Evolutionary conservation across 2,113 vertebrate species (phyloP).

Genomic region (Myotis yumanensis): DNA sequence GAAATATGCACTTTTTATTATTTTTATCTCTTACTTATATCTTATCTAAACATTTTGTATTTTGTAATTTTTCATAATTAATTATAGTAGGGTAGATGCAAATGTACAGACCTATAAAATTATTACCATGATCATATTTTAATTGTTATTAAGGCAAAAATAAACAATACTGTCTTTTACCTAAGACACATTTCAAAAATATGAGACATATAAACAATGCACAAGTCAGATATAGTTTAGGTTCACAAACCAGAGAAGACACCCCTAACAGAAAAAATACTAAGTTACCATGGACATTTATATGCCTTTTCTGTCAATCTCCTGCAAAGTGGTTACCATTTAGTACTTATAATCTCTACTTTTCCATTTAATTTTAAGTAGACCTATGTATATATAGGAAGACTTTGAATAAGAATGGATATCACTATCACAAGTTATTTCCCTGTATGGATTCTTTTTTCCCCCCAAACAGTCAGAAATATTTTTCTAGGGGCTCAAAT

Average conservation of each 20-base stretch:
- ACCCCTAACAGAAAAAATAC: not conserved
- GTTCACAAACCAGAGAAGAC: not conserved
- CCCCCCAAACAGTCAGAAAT: not conserved
- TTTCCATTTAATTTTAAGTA: not conserved
- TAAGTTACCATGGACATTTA: not conserved
- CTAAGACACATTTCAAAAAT: slow-evolving; percentile 22
- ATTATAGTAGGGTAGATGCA: not conserved
- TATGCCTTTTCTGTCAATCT: not conserved
- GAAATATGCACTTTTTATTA: not conserved
- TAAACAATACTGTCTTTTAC: not conserved
- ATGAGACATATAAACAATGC: not conserved
- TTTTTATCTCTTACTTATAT: not conserved
- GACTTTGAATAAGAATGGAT: not conserved
- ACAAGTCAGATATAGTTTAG: not conserved
- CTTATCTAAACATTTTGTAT: not conserved
- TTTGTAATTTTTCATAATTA: not conserved
- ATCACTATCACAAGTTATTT: not conserved
- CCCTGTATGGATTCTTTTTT: not conserved
- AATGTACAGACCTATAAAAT: not conserved
- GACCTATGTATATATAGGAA: not conserved
- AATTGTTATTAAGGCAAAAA: not conserved
- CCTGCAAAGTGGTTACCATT: not conserved
- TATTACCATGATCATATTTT: not conserved
- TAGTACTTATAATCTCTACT: not conserved
- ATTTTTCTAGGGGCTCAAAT: not conserved